Conservation (phyloP, 37 sponge, comb jelly and placozoan species). For the Cladorhizidae sp. region DNA sequence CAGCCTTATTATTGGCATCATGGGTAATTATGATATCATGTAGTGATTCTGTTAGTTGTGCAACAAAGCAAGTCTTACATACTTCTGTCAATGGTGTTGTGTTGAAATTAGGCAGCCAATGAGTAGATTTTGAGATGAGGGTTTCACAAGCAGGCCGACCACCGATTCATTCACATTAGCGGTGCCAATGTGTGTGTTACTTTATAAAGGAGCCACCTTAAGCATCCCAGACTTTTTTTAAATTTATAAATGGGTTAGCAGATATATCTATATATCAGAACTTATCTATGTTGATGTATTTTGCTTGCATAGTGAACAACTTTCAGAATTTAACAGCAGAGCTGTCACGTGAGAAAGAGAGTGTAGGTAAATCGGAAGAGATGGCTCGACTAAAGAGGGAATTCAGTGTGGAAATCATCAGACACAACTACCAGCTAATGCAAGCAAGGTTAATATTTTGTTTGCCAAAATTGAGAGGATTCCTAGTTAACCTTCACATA, state of each 20-base stretch:
- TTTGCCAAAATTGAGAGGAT: too few relatives aligned
- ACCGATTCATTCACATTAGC: too few relatives aligned
- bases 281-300: not conserved
- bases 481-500: too few relatives aligned
- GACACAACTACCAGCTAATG: constrained; percentile 29
- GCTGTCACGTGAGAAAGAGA: constrained; percentile 46
- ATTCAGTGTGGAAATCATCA: constrained; percentile 44
- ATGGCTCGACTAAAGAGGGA: constrained; percentile 68
- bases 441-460: constrained; percentile 38
- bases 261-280: too few relatives aligned
- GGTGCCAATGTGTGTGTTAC: too few relatives aligned
- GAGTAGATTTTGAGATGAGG: not conserved
- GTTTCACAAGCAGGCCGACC: too few relatives aligned
- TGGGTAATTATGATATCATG: constrained; percentile 88
- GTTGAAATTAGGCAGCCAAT: not conserved
- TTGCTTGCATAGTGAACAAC: constrained; percentile 72
- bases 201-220: too few relatives aligned
- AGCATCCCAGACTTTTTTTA: too few relatives aligned
- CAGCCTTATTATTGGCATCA: constrained; percentile 93
- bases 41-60: not conserved
- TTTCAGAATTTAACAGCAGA: constrained; percentile 71
- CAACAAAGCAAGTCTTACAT: not conserved
- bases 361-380: constrained; percentile 59
- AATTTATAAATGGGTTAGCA: too few relatives aligned
- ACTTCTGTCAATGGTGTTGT: not conserved